Base-by-base conservation (phyloP, 2,888 invertebrate genomes). In the Pilophorus perplexus region DNA sequence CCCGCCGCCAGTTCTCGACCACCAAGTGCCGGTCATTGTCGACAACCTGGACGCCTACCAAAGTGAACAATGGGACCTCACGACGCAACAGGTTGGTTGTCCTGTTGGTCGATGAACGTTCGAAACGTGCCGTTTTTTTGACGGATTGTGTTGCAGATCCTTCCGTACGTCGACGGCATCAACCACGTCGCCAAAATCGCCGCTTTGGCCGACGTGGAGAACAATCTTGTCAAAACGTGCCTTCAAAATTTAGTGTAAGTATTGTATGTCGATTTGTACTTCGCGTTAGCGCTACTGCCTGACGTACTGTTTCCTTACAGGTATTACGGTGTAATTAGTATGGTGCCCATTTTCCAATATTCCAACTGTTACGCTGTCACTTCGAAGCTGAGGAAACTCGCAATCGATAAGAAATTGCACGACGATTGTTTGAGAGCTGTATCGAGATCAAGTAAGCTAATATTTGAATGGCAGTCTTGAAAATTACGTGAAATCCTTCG, bases 141-240 rank as follows among this genome's bases (percentile, higher is more conserved):
- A 5, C n/a, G 6, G 18, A 44, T 44, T 33, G 6, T 48, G 8
- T 71, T 78, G 70, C 80, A 87, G 86, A 84, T 88, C 68, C 78
- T 93, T 23, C 91, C 93, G 0, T 89, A 88, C 74, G 91, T 97
- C 55, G 90, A 96, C 77, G 95, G 96, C 0, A 90, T 90, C 74
- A 92, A 93, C 78, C 94, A 96, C 77, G 86, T 96, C 3, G 86
- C 90, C 0, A 88, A 90, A 74, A 94, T 97, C 70, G 90, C 95
- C 0, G 84, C 86, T 0, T 88, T 93, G 74, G 89, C 94, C 0
- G 93, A 94, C 74, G 93, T 97, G 0, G 95, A 96, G 76, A 90
- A 90, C 71, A 91, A 92, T 76, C 81, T 96, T 28, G 96, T 96
- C 0, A 96, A 96, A 78, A 90, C 93, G 0, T 94, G 94, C 76